These are phyloP conservation scores for Lamproptera curius DNA, from an alignment of 2,888 invertebrate genomes.

Conservation along the genomic window DNA sequence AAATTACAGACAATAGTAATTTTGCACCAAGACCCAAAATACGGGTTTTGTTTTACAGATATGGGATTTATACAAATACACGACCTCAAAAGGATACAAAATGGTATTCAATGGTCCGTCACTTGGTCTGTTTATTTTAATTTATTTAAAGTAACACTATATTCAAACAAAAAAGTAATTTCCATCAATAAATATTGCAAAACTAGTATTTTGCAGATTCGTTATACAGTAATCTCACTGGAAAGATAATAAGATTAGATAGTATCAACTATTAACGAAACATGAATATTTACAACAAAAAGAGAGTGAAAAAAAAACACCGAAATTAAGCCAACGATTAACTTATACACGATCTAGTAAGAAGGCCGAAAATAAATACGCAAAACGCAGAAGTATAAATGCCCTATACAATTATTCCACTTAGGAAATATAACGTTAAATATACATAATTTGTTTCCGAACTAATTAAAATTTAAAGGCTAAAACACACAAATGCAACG, in stretches of 20 bases:
- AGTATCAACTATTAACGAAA: slow-evolving; percentile 34
- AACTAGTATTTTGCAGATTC: slow-evolving; percentile 16
- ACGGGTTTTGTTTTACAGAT: slow-evolving; percentile 2
- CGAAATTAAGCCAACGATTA: slow-evolving; percentile 45
- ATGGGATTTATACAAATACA: neutral
- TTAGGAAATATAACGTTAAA: slow-evolving; percentile 59
- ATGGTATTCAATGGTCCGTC: slow-evolving; percentile 16
- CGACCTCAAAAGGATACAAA: slow-evolving; percentile 2
- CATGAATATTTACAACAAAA: slow-evolving; percentile 48
- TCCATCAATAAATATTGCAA: neutral
- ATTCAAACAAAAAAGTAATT: no score
- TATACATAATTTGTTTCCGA: slow-evolving; percentile 46
- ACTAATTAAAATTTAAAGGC: slow-evolving; percentile 58
- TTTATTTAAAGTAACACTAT: slow-evolving; percentile 10
- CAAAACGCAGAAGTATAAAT: slow-evolving; percentile 67
- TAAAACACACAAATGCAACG: slow-evolving; percentile 31
- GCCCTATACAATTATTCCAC: slow-evolving; percentile 59
- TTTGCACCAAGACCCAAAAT: neutral
- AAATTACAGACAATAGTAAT: slow-evolving; percentile 24
- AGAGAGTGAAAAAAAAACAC: slow-evolving; percentile 36
- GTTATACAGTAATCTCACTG: slow-evolving; percentile 43
- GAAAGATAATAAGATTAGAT: slow-evolving; percentile 44
- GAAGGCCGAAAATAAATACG: slow-evolving; percentile 48
- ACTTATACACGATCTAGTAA: slow-evolving; percentile 54
- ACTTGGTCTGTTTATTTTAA: slow-evolving; percentile 12